phyloP scores from a whole-genome alignment of 1,140 invertebrate species.

The Ceratitis capitata region DNA sequence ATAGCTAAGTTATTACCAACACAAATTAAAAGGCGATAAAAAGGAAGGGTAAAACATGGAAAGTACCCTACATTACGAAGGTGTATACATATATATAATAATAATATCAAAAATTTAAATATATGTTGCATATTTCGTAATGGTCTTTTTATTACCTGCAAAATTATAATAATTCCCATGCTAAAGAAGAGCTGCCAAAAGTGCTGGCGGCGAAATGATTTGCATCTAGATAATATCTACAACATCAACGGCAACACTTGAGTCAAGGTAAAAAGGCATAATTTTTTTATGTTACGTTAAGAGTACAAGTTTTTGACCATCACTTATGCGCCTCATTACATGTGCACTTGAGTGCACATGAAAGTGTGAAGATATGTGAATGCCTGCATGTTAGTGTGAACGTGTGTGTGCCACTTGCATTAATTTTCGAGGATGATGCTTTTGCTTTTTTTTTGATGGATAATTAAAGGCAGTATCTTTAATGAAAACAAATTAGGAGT shows the following conservation, averaged over 20 bases:
- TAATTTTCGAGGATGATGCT: no score
- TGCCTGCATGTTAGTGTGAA: background rate
- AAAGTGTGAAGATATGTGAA: background rate
- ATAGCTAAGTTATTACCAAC: background rate
- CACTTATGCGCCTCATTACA: background rate
- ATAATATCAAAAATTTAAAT: background rate
- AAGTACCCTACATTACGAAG: no score
- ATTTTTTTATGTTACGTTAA: no score
- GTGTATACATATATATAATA: background rate
- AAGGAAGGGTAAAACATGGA: no score
- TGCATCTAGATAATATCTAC: background rate
- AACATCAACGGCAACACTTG: background rate
- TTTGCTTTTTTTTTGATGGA: no score
- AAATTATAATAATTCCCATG: background rate
- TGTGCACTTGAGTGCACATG: background rate
- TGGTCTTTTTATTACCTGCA: background rate
- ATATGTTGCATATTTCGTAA: no score
- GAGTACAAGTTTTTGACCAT: background rate
- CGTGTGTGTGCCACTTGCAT: background rate
- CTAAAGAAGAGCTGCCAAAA: background rate
- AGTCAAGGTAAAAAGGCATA: background rate
- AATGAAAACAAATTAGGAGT: no score
- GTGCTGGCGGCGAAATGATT: background rate
- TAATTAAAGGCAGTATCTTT: no score
- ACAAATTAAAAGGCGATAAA: background rate